Conservation (phyloP, 2,888 invertebrate genomes). For the Marronus borbonicus region DNA sequence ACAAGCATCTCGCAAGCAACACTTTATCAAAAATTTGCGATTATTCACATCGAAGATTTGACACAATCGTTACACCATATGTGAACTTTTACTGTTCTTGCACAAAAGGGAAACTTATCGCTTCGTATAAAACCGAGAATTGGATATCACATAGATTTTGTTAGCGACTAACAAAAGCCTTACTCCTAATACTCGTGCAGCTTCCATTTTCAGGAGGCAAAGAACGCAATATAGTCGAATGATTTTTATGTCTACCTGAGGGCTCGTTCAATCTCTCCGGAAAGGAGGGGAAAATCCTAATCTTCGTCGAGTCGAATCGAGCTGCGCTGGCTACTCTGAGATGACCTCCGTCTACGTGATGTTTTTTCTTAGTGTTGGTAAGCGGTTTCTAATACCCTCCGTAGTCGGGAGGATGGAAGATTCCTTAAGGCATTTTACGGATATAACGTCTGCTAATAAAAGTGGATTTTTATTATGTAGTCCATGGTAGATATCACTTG, state of each 20-base stretch:
- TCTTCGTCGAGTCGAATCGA: slow-evolving; percentile 9
- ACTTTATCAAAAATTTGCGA: too few relatives aligned
- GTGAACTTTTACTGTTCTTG: too few relatives aligned
- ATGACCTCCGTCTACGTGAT: neutral
- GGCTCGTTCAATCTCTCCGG: slow-evolving; percentile 5
- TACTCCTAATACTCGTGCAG: neutral
- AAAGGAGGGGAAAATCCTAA: slow-evolving; percentile 26
- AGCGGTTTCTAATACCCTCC: slow-evolving; percentile 1
- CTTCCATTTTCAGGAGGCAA: neutral
- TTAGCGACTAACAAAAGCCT: too few relatives aligned
- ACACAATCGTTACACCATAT: too few relatives aligned
- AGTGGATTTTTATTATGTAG: too few relatives aligned
- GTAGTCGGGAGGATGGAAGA: too few relatives aligned
- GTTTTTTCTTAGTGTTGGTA: slow-evolving; percentile 11
- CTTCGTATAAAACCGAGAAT: slow-evolving; percentile 1
- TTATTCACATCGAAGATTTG: too few relatives aligned
- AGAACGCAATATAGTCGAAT: slow-evolving; percentile 25
- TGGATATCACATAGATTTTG: neutral
- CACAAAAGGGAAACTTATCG: neutral
- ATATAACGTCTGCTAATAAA: too few relatives aligned
- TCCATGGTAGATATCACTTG: too few relatives aligned
- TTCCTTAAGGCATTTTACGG: too few relatives aligned
- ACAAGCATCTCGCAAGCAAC: too few relatives aligned
- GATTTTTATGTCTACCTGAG: slow-evolving; percentile 22
- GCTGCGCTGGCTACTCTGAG: neutral